Evolutionary conservation across 2,888 invertebrate species (phyloP).

Genomic region (Agriopis marginaria): DNA sequence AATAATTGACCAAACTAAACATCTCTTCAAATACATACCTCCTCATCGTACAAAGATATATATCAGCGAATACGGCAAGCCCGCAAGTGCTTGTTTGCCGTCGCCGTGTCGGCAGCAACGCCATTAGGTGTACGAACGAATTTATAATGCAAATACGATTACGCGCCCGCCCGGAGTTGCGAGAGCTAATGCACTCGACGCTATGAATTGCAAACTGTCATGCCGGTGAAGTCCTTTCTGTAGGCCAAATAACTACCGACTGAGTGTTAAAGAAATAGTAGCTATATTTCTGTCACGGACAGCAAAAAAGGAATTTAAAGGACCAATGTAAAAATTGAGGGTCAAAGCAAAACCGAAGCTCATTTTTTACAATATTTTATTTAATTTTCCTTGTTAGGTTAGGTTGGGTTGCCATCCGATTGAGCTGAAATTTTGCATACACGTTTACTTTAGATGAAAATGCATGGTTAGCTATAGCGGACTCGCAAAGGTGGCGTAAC

Average conservation of each 20-base stretch:
- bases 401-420: too few species aligned
- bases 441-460: too few species aligned
- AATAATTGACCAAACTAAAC: constrained; percentile 8
- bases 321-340: too few species aligned
- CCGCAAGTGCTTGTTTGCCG: constrained; percentile 62
- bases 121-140: constrained; percentile 80
- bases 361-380: too few species aligned
- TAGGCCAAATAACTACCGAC: constrained; percentile 10
- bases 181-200: constrained; percentile 80
- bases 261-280: not conserved
- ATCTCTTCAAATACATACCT: constrained; percentile 6
- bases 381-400: too few species aligned
- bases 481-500: too few species aligned
- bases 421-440: too few species aligned
- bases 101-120: constrained; percentile 59
- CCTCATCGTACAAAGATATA: constrained; percentile 31
- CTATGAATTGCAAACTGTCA: constrained; percentile 79
- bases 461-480: too few species aligned
- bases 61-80: constrained; percentile 47
- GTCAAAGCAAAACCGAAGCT: too few species aligned
- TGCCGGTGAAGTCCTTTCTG: constrained; percentile 59
- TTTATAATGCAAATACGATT: constrained; percentile 86
- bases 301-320: too few species aligned
- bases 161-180: constrained; percentile 67
- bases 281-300: too few species aligned